Conservation (phyloP, 2,113 vertebrate genomes). For the Aphyosemion australe region DNA sequence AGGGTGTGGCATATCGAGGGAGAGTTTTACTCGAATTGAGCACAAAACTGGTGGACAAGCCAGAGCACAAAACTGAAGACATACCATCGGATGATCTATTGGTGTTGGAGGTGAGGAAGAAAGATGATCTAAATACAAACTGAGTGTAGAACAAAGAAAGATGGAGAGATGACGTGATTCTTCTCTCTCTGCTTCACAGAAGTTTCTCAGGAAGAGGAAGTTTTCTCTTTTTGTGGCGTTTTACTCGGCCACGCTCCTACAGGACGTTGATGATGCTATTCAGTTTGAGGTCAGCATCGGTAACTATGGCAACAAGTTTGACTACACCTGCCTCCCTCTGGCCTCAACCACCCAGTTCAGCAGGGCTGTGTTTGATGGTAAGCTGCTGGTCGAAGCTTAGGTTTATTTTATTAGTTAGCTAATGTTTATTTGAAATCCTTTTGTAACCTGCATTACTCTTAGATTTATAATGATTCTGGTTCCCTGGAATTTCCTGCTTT, state of each 20-base stretch:
- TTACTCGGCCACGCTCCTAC: conserved; percentile 93
- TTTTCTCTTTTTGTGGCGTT: conserved; percentile 93
- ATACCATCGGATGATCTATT: conserved; percentile 86
- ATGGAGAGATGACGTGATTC: background rate
- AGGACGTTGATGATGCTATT: conserved; percentile 88
- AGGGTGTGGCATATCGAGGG: conserved; percentile 92
- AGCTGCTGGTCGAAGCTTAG: conserved; percentile 50
- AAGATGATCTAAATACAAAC: background rate
- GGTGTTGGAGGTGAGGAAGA: conserved; percentile 85
- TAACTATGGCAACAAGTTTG: conserved; percentile 98
- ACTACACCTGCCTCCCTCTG: conserved; percentile 91
- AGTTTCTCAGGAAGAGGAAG: conserved; percentile 90
- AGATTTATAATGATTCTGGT: too few species aligned
- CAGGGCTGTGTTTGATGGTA: conserved; percentile 93
- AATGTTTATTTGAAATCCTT: too few species aligned
- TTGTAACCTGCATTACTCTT: too few species aligned
- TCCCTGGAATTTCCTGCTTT: too few species aligned
- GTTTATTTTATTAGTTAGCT: too few species aligned
- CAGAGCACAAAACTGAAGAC: conserved; percentile 88
- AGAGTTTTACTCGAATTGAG: conserved; percentile 88
- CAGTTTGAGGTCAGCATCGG: conserved; percentile 99
- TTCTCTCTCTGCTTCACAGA: conserved; percentile 71
- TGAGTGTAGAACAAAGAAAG: background rate
- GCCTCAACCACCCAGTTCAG: conserved; percentile 97
- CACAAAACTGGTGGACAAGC: conserved; percentile 87